Conservation (phyloP, 2,888 invertebrate genomes). For the Patella depressa region DNA sequence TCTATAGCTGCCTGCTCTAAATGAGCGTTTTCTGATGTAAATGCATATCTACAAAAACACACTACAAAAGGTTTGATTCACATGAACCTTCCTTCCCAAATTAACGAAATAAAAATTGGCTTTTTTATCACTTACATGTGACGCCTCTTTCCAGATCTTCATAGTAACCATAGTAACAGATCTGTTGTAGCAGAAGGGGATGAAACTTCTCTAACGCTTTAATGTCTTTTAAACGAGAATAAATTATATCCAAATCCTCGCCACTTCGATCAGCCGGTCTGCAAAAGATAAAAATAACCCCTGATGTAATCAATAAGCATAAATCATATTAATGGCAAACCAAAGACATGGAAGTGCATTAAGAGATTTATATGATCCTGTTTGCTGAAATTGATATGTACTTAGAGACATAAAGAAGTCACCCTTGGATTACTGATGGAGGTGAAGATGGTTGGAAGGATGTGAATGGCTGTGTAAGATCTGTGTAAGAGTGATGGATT, state of each 20-base stretch:
- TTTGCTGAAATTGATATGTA: too few species aligned
- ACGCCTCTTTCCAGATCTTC: constrained; percentile 84
- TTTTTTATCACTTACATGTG: constrained; percentile 77
- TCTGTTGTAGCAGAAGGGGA: constrained; percentile 80
- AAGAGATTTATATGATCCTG: too few species aligned
- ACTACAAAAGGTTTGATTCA: too few species aligned
- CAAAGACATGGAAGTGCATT: too few species aligned
- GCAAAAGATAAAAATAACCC: constrained; percentile 31
- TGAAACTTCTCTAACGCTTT: constrained; percentile 73
- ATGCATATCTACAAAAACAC: too few species aligned
- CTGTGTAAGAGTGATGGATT: too few species aligned
- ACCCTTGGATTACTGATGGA: background rate
- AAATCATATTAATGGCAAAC: background rate
- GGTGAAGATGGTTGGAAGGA: background rate
- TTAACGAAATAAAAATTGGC: background rate
- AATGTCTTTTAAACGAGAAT: constrained; percentile 69
- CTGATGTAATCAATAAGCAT: background rate
- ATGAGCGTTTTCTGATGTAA: too few species aligned
- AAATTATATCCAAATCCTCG: constrained; percentile 82
- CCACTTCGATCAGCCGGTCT: constrained; percentile 80
- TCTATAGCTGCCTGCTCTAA: too few species aligned
- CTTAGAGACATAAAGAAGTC: background rate
- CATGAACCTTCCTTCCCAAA: too few species aligned
- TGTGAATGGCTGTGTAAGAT: too few species aligned
- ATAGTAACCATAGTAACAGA: constrained; percentile 83